Evolutionary conservation across 64 coral and sea anemone species (phyloP).

Genomic region (Astreopora myriophthalma): DNA sequence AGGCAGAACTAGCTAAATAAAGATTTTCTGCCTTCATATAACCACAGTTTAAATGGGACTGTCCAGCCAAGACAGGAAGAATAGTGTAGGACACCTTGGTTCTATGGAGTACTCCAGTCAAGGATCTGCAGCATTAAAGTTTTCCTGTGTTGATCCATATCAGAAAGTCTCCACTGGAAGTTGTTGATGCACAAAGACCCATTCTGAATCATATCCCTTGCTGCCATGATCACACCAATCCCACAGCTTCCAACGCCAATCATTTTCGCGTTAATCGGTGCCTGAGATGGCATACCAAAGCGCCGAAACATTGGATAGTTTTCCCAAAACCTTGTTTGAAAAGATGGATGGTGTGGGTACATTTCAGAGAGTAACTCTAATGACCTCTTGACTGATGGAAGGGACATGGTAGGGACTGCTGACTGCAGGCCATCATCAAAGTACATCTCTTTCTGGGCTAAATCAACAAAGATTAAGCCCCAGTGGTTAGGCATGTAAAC

Average conservation of each 20-base stretch:
- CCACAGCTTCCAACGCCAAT: slow-evolving; percentile 66
- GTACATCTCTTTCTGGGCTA: slow-evolving; percentile 20
- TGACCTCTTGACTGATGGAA: slow-evolving; percentile 31
- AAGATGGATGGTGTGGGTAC: background rate
- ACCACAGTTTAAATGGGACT: background rate
- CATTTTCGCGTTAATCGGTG: slow-evolving; percentile 24
- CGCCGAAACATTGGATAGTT: background rate
- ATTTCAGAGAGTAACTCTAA: slow-evolving; percentile 44
- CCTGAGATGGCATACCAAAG: slow-evolving; percentile 64
- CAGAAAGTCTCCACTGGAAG: slow-evolving; percentile 29
- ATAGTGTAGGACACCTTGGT: background rate
- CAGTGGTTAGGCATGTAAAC: slow-evolving; percentile 62
- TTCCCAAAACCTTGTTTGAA: slow-evolving; percentile 38
- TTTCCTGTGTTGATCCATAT: slow-evolving; percentile 19
- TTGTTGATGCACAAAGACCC: background rate
- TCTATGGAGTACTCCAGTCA: slow-evolving; percentile 28
- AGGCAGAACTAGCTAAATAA: background rate
- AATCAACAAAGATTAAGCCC: slow-evolving; percentile 38
- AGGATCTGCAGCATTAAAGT: slow-evolving; percentile 64
- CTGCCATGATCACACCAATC: slow-evolving; percentile 59
- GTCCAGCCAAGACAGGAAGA: slow-evolving; percentile 3
- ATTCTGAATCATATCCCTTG: slow-evolving; percentile 2
- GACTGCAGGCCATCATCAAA: slow-evolving; percentile 68
- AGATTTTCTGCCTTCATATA: slow-evolving; percentile 7
- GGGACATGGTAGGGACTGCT: background rate